Evolutionary conservation across 2,888 invertebrate genomes (phyloP).

Genomic region (Magallana nippona): DNA sequence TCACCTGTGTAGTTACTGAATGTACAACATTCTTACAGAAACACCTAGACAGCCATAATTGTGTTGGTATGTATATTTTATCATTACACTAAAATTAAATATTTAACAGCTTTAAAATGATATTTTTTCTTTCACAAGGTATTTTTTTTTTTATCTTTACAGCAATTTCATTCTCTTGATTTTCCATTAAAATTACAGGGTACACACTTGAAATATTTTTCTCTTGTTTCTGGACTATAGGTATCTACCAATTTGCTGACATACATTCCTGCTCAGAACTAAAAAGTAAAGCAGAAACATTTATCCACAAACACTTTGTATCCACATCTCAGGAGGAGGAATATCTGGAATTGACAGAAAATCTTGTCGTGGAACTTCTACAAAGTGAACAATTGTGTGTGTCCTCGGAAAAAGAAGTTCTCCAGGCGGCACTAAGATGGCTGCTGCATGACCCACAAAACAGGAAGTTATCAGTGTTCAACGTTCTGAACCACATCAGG

Average conservation of each 20-base stretch:
- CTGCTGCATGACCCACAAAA: constrained; percentile 89
- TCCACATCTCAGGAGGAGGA: constrained; percentile 91
- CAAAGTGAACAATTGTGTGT: constrained; percentile 92
- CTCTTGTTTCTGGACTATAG: constrained; percentile 58
- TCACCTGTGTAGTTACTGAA: constrained; percentile 90
- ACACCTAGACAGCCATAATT: constrained; percentile 92
- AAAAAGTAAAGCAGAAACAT: constrained; percentile 88
- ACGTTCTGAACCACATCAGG: constrained; percentile 90
- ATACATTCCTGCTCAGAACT: constrained; percentile 91
- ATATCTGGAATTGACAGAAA: constrained; percentile 89
- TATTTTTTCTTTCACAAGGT: no score
- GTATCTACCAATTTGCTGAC: constrained; percentile 88
- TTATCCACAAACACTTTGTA: constrained; percentile 92
- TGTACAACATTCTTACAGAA: constrained; percentile 92
- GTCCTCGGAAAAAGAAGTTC: constrained; percentile 92
- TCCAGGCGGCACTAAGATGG: constrained; percentile 90
- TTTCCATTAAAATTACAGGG: no score
- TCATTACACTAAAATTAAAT: no score
- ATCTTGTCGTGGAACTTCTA: constrained; percentile 88
- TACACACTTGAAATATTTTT: no score
- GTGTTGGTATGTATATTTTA: constrained; percentile 93
- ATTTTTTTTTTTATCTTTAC: neutral
- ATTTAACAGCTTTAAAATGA: no score
- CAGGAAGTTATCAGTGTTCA: constrained; percentile 91
- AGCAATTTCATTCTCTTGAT: neutral